phyloP scores from a whole-genome alignment of 2,888 invertebrate species.

The Epistrophe grossulariae region DNA sequence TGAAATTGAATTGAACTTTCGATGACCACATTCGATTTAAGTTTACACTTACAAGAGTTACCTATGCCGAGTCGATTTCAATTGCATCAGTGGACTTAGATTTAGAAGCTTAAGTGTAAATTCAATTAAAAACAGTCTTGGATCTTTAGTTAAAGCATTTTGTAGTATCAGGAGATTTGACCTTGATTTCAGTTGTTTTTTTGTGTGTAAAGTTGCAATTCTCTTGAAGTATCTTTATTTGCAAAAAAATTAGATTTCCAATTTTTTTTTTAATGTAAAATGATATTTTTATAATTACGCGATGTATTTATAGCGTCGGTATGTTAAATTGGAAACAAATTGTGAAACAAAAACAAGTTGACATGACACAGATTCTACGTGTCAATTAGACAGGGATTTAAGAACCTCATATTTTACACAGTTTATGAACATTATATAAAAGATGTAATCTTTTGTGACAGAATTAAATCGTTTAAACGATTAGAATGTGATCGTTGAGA shows the following conservation, averaged over 20 bases:
- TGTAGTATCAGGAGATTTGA: background rate
- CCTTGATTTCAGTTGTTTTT: slow-evolving; percentile 6
- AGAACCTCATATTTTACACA: background rate
- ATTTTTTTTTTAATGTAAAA: background rate
- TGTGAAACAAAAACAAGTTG: background rate
- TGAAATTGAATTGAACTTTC: slow-evolving; percentile 36
- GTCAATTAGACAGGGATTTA: slow-evolving; percentile 15
- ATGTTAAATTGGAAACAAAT: slow-evolving; percentile 5
- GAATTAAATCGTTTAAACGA: background rate
- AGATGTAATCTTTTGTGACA: slow-evolving; percentile 9
- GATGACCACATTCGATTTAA: slow-evolving; percentile 40
- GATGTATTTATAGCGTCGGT: slow-evolving; percentile 2
- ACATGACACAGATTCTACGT: slow-evolving; percentile 16
- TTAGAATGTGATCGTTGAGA: background rate
- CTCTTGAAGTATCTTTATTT: background rate
- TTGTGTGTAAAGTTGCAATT: background rate
- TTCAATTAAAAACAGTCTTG: slow-evolving; percentile 5
- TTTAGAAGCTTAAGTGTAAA: background rate
- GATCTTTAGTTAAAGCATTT: background rate
- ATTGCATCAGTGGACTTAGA: background rate
- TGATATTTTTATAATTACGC: background rate
- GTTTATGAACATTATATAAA: background rate
- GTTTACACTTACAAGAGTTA: background rate
- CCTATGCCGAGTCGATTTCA: background rate
- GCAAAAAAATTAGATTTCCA: background rate